Evolutionary conservation across 2,797 vertebrate genomes (phyloP).

Genomic region (Coregonus sp.): DNA sequence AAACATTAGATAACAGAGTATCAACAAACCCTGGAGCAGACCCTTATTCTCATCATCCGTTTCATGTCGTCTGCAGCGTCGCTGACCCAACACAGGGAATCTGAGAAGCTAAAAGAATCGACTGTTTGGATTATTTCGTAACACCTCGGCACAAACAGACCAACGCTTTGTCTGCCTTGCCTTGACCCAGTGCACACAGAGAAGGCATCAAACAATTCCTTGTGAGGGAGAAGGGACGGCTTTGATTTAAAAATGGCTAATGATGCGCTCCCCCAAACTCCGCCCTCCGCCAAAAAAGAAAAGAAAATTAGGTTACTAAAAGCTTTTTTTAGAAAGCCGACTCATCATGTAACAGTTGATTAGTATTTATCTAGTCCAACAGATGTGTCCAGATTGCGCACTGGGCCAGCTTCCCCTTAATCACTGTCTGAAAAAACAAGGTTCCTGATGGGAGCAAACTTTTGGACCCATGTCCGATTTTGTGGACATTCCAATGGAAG

Average conservation of each 20-base stretch:
- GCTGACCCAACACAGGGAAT: conserved; percentile 37
- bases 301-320: background rate
- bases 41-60: background rate
- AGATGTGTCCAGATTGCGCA: background rate
- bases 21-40: background rate
- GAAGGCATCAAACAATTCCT: background rate
- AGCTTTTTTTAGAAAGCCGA: background rate
- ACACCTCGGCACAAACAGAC: conserved; percentile 22
- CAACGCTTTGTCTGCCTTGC: conserved; percentile 17
- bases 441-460: background rate
- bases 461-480: background rate
- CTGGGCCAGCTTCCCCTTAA: background rate
- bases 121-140: conserved; percentile 36
- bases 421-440: background rate
- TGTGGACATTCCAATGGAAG: background rate
- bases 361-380: conserved; percentile 6
- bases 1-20: background rate
- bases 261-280: background rate
- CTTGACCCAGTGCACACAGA: background rate
- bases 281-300: background rate
- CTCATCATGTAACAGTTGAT: conserved; percentile 3
- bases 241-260: background rate
- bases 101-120: conserved; percentile 24
- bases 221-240: background rate
- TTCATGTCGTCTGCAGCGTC: conserved; percentile 25